Percentiles rank a stretch among this genome's conserved stretches.
Evolutionary conservation across 2,113 vertebrate species (phyloP).

Genomic region (Gadus chalcogrammus): DNA sequence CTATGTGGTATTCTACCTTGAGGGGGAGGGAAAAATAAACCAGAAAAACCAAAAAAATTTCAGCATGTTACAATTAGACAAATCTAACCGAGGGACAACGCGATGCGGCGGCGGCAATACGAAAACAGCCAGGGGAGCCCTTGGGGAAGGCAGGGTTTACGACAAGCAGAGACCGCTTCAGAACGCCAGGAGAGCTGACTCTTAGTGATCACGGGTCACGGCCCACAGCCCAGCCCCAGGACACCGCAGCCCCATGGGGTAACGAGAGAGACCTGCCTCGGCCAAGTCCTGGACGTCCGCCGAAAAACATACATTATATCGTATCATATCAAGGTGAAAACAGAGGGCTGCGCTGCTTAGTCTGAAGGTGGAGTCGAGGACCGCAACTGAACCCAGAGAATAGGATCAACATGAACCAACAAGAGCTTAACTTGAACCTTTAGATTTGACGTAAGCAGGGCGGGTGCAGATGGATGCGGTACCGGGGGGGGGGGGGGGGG

Average conservation of each 20-base stretch:
- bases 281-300: neutral
- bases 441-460: constrained; percentile 53
- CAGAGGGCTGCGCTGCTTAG: neutral
- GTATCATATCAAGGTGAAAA: too few relatives aligned
- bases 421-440: constrained; percentile 27
- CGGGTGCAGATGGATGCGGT: constrained; percentile 39
- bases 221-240: constrained; percentile 29
- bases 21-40: neutral
- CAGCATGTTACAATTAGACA: constrained; percentile 49
- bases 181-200: constrained; percentile 25
- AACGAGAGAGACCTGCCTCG: constrained; percentile 8
- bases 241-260: too few relatives aligned
- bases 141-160: constrained; percentile 10
- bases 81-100: constrained; percentile 50
- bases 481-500: too few relatives aligned
- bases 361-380: constrained; percentile 32
- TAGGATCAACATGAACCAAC: constrained; percentile 17
- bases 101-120: constrained; percentile 37
- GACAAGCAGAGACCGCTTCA: constrained; percentile 24
- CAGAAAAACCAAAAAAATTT: constrained; percentile 36
- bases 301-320: neutral
- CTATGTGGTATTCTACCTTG: constrained; percentile 35
- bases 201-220: constrained; percentile 30
- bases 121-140: constrained; percentile 19
- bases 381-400: constrained; percentile 20